Base-by-base conservation (phyloP, 2,888 invertebrate genomes). In the Chrysolina oricalcia region DNA sequence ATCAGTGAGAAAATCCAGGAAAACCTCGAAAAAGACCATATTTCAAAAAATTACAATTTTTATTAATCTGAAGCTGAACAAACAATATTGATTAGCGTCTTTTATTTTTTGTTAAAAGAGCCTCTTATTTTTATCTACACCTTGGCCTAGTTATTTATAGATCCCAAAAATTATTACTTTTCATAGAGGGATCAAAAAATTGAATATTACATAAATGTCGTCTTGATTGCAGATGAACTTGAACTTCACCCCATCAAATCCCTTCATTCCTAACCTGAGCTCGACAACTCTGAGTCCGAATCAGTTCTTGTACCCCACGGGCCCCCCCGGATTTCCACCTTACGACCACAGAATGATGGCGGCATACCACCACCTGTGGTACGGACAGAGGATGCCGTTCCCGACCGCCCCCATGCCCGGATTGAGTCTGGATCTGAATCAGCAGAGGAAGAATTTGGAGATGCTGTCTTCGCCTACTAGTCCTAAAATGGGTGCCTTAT, bases 331-430 rank as follows among this genome's bases (percentile, higher is more conserved):
- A 4, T 89, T 88, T 78, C 87, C 88, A 0, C 73, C 86, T 1
- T 89, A 89, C 75, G 89, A 89, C 80, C 88, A 88, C 1, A 76
- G 88, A 56, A 83, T 89, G 50, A 87, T 89, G 87, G 87, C 87
- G 6, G 88, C 88, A 0, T 88, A 88, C 77, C 87, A 88, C 67
- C 86, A 83, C 63, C 79, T 87, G 17, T 81, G 87, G 71, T 80
- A 78, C 64, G 84, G 86, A 1, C 84, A 83, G 66, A 74, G 83
- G 62, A 83, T 86, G 83, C 81, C 83, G 2, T 86, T 85, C 71
- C 81, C 85, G 1, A 75, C 79, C n/a, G 80, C 82, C 0, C 76
- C 85, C 27, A 76, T 77, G 41, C 82, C 85, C 0, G 80, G 80
- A n/a, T 74, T 85, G 19, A 82, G 74, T 71, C 76, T 82, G 70